Evolutionary conservation across 2,888 invertebrate genomes (phyloP), one percentile per base, ranked within the genome.

Genomic region (Caenorhabditis parvicauda): DNA sequence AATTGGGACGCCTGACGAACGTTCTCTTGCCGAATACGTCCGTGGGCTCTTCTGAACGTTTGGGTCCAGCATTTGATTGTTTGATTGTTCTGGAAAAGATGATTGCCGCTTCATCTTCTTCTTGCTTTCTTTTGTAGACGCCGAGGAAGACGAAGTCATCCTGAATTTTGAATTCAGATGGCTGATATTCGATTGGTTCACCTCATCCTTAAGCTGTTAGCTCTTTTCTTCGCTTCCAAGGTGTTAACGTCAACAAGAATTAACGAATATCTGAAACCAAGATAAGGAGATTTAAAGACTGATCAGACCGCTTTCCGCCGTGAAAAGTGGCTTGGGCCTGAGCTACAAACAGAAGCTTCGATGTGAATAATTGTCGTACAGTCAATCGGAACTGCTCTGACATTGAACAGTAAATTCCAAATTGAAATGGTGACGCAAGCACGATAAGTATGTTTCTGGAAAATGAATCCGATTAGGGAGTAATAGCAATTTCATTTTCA

Each of bases 401-500:
- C 93, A 93, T 94, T 7, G 91, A 91, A 82, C 92, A 93, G 81
- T 93, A 93, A 68, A 93, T 92, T 60, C 91, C 91, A 79, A 93
- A 92, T 83, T 93, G 92, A 54, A 84, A 65, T 12, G 92, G 92
- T 82, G 92, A 92, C 43, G 90, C 90, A 41, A 91, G 86, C 55
- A 92, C 88, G 62, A 93, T 89, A 82, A 90, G 89, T 84, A 93
- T 90, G 84, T 92, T 93, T 6, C 90, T 90, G 79, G 91, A 87
- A 61, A 89, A 82, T 58, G 90, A 88, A 62, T 89, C 85, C 24
- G 88, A 86, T 80, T 24, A 45, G n/a, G n/a, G n/a, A n/a, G n/a
- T n/a, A n/a, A n/a, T n/a, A n/a, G n/a, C n/a, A n/a, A n/a, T n/a
- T n/a, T n/a, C n/a, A n/a, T n/a, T n/a, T n/a, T n/a, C n/a, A n/a